Evolutionary conservation across 2,888 invertebrate species (phyloP).

Genomic region (Dryobotodes eremita): DNA sequence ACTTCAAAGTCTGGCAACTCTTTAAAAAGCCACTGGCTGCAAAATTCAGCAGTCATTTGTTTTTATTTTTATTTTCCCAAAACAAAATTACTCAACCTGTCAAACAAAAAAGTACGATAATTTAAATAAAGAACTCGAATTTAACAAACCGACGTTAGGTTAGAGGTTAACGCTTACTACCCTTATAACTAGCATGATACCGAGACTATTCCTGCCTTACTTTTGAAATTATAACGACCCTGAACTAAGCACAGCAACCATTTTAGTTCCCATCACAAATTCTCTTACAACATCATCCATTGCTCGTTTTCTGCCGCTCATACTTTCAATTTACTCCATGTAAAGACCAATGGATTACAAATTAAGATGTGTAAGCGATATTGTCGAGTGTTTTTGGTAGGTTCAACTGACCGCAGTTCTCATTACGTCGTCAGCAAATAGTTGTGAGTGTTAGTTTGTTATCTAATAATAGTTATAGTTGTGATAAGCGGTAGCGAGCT

Average conservation of each 20-base stretch:
- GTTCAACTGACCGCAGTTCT: slow-evolving; percentile 59
- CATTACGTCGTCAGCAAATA: slow-evolving; percentile 66
- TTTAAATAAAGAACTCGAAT: slow-evolving; percentile 54
- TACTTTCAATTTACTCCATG: background rate
- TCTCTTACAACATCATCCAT: background rate
- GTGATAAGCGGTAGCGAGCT: background rate
- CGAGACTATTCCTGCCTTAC: slow-evolving; percentile 61
- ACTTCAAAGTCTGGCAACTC: slow-evolving; percentile 15
- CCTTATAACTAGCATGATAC: slow-evolving; percentile 69
- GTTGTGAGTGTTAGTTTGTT: slow-evolving; percentile 46
- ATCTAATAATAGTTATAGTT: too few species aligned
- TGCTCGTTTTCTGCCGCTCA: background rate
- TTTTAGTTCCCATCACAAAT: background rate
- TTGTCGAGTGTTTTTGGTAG: background rate
- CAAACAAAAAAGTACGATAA: slow-evolving; percentile 28
- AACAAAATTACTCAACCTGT: slow-evolving; percentile 53
- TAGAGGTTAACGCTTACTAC: slow-evolving; percentile 64
- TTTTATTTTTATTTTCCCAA: slow-evolving; percentile 22
- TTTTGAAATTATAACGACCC: slow-evolving; percentile 72
- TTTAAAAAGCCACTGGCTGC: slow-evolving; percentile 8
- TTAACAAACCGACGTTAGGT: slow-evolving; percentile 60
- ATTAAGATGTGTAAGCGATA: background rate
- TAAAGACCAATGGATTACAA: slow-evolving; percentile 27
- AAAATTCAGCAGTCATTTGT: slow-evolving; percentile 34
- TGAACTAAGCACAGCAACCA: slow-evolving; percentile 13